Evolutionary conservation across 2,797 vertebrate species (phyloP).

Genomic region (Sternotherus odoratus): DNA sequence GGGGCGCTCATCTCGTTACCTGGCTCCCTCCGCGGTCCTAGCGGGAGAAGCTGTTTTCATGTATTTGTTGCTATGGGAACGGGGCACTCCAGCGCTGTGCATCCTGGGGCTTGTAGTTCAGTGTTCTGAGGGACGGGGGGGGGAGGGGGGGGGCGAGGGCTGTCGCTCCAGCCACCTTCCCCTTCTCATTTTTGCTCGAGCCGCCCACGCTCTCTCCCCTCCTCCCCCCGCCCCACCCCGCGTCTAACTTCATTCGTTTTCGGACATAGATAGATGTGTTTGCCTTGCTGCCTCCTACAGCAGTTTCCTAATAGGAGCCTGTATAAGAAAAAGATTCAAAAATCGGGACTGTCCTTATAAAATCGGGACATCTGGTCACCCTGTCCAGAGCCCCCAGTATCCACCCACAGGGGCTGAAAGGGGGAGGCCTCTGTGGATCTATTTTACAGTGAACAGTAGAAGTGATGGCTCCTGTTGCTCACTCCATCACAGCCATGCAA

Average conservation of each 20-base stretch:
- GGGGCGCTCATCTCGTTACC: neutral
- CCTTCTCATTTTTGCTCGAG: neutral
- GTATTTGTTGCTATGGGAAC: constrained; percentile 46
- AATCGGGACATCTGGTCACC: no score
- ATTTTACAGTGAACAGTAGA: neutral
- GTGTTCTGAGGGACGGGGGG: neutral
- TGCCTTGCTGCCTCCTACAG: neutral
- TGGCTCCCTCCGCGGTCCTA: neutral
- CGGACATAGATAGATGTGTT: neutral
- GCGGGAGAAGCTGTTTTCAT: neutral
- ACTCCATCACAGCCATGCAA: neutral
- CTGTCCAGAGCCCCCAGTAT: neutral
- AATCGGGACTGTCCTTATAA: no score
- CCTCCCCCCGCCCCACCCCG: fast-evolving
- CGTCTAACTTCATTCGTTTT: no score
- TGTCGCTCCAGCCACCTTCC: neutral
- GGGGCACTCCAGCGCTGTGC: neutral
- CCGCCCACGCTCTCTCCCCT: neutral
- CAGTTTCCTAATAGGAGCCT: neutral
- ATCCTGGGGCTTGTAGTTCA: neutral
- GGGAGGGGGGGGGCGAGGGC: no score
- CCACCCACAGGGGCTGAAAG: neutral
- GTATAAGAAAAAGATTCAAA: no score
- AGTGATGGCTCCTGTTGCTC: neutral
- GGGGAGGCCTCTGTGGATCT: neutral